Evolutionary conservation across 1,140 invertebrate genomes (phyloP).

Genomic region (Penaeus indicus): DNA sequence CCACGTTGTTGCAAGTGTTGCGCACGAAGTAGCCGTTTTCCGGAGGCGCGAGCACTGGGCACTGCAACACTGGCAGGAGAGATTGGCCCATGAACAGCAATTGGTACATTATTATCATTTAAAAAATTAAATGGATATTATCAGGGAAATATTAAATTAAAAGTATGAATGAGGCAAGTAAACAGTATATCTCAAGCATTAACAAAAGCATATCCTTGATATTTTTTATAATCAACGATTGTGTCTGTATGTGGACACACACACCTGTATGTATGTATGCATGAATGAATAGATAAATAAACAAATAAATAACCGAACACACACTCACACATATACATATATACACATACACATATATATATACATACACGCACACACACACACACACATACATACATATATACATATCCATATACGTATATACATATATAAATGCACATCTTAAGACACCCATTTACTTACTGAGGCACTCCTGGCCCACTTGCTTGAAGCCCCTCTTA

Average conservation of each 20-base stretch:
- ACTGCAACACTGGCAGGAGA: slow-evolving; percentile 70
- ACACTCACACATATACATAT: not conserved
- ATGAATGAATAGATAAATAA: not conserved
- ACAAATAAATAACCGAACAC: not conserved
- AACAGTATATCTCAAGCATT: too few relatives aligned
- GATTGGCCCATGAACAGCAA: slow-evolving; percentile 62
- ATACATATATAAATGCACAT: slow-evolving; percentile 2
- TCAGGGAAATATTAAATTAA: too few relatives aligned
- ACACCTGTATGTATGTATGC: not conserved
- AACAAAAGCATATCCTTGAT: too few relatives aligned
- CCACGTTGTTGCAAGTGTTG: slow-evolving; percentile 76
- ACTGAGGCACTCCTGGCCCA: slow-evolving; percentile 74
- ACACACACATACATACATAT: not conserved
- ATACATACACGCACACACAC: too few relatives aligned
- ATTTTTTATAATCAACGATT: not conserved
- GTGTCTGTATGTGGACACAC: not conserved
- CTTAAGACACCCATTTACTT: slow-evolving; percentile 62
- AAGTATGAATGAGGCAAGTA: too few relatives aligned
- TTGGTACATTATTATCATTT: slow-evolving; percentile 8
- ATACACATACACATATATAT: too few relatives aligned
- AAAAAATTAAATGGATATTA: too few relatives aligned
- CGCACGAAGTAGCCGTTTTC: slow-evolving; percentile 80
- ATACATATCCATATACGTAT: not conserved
- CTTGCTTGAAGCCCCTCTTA: slow-evolving; percentile 73
- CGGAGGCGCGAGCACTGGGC: slow-evolving; percentile 75